A percentile compares a stretch with the other conserved stretches of the same genome.
phyloP scores from a whole-genome alignment of 2,888 invertebrate genomes.

The Hololepta plana region DNA sequence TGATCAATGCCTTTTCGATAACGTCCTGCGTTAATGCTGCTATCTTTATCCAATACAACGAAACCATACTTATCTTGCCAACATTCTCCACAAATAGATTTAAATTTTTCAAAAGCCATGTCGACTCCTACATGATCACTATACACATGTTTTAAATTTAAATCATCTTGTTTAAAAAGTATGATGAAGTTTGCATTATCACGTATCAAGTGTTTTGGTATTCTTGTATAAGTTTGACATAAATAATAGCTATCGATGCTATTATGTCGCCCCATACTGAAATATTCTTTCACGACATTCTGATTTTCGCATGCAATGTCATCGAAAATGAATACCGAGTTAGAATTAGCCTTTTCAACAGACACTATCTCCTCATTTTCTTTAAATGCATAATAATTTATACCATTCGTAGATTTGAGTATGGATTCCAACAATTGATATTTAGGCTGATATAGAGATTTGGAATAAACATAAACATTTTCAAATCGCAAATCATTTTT shows the following conservation, averaged over 20 bases:
- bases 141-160: constrained; percentile 15
- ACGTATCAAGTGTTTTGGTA: constrained; percentile 18
- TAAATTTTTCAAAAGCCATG: constrained; percentile 7
- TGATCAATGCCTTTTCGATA: too few species aligned
- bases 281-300: constrained; percentile 14
- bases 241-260: constrained; percentile 16
- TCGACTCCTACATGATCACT: constrained; percentile 7
- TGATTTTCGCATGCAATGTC: constrained; percentile 17
- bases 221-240: constrained; percentile 15
- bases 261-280: constrained; percentile 15
- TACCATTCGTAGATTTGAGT: constrained; percentile 9
- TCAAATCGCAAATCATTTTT: constrained; percentile 17
- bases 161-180: constrained; percentile 17
- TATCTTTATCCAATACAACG: constrained; percentile 11
- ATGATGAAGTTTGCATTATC: constrained; percentile 18
- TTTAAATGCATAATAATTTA: constrained; percentile 9
- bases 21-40: too few species aligned
- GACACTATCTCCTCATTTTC: constrained; percentile 4
- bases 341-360: constrained; percentile 10
- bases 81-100: constrained; percentile 6
- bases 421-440: constrained; percentile 11
- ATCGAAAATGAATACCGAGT: constrained; percentile 19
- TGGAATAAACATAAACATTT: constrained; percentile 18
- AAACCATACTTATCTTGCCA: constrained; percentile 7
- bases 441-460: constrained; percentile 3